Evolutionary conservation across 1,140 invertebrate genomes (phyloP), one percentile per base, ranked within the genome.

Genomic region (Diabrotica undecimpunctata): DNA sequence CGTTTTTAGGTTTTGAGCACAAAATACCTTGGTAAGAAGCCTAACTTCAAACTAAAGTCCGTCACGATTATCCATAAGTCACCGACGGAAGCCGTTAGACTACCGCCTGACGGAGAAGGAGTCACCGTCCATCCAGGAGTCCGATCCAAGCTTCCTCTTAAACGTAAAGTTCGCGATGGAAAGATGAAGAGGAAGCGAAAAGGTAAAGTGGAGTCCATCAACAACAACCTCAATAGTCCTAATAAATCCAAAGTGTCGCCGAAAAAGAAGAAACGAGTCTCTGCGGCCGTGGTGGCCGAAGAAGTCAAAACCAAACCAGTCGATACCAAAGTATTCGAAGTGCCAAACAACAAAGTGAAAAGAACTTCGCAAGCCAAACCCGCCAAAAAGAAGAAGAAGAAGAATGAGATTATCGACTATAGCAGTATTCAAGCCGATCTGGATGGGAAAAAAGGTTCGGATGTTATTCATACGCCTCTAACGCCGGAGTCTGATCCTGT

Each of bases 1-100:
- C 6, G 41, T 46, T 46, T 46, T 46, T n/a, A 94, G 91, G 84
- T 91, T 75, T 83, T 88, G 73, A 91, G 90, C 82, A 90, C 88
- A 70, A 87, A 88, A 71, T 84, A 91, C 70, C 82, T 93, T 69
- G 88, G 90, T 70, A 92, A 92, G 69, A 85, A 85, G 52, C 86
- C 87, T 71, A 87, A 89, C 76, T 82, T 87, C 78, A 92, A 93
- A 79, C 83, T 91, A 74, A 92, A 91, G 79, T 89, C 88, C 10
- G 86, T 93, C 65, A 92, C 91, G 67, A 92, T 92, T 80, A 91
- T 92, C 71, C 90, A 92, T 83, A 92, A 89, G 75, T 90, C 90
- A 67, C 91, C 90, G 64, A 92, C 90, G 52, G 90, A 93, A 81
- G 91, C 90, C 54, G 90, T 93, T 66, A 86, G 90, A 6, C 78